Conservation (phyloP, 1,140 invertebrate species). For the Hyphantria cunea region DNA sequence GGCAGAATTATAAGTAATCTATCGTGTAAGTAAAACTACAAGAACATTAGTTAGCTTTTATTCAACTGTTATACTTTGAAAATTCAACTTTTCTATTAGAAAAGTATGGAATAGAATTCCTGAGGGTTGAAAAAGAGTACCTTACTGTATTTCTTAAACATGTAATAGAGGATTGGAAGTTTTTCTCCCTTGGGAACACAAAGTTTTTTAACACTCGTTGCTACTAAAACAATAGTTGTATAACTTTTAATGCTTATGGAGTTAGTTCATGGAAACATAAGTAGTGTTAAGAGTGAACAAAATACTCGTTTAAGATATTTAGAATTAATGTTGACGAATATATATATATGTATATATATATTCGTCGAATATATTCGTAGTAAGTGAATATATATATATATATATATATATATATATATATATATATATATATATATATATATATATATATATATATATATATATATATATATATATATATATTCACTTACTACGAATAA, state of each 20-base stretch:
- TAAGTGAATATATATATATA: no score
- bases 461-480: no score
- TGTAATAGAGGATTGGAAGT: conserved; percentile 26
- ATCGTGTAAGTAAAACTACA: no score
- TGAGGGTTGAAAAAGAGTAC: conserved; percentile 11
- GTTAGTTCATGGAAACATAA: conserved; percentile 2
- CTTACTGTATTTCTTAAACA: conserved; percentile 21
- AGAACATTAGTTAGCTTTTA: no score
- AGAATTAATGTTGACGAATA: background rate
- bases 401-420: no score
- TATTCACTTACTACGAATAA: background rate
- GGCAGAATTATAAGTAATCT: no score
- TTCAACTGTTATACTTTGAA: background rate
- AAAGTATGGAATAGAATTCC: conserved; percentile 12
- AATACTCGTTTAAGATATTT: background rate
- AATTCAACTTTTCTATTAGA: conserved; percentile 11
- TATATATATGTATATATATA: no score
- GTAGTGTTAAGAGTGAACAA: background rate
- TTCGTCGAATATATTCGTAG: no score
- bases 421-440: no score
- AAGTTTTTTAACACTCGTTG: conserved; percentile 18
- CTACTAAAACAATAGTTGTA: conserved; percentile 24
- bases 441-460: no score
- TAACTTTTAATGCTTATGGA: conserved; percentile 11
- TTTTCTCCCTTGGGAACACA: background rate